Evolutionary conservation across 30 jellyfish, hydroid and myxozoan genomes (phyloP).

Genomic region (Turritopsis dohrnii): DNA sequence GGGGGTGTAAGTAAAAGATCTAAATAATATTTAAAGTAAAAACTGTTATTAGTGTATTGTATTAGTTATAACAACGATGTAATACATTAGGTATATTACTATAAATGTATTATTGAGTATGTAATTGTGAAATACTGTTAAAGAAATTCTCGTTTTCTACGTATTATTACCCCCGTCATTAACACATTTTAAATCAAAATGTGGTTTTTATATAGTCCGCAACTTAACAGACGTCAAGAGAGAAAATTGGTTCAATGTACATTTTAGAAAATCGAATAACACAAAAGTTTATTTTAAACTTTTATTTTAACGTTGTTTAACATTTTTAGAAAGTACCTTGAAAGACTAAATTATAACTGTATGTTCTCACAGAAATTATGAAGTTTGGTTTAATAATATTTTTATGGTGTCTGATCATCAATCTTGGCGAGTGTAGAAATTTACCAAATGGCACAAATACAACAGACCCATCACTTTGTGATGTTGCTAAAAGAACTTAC

Average conservation of each 20-base stretch:
- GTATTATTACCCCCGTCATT: not conserved
- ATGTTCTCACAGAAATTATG: not conserved
- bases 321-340: not conserved
- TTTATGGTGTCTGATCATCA: not conserved
- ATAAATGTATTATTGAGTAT: not conserved
- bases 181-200: not conserved
- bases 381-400: not conserved
- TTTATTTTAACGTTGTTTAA: not conserved
- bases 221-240: not conserved
- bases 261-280: not conserved
- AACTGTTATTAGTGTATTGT: not conserved
- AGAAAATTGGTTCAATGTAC: not conserved
- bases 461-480: not conserved
- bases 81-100: not conserved
- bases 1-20: not conserved
- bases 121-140: not conserved
- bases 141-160: not conserved
- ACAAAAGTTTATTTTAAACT: not conserved
- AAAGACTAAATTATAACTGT: not conserved
- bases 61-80: not conserved
- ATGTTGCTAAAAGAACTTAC: conserved; percentile 1
- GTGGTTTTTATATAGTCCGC: not conserved
- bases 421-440: not conserved
- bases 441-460: not conserved
- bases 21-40: no score